phyloP scores from a whole-genome alignment of 2,888 invertebrate genomes.

The Cataglyphis albicans region DNA sequence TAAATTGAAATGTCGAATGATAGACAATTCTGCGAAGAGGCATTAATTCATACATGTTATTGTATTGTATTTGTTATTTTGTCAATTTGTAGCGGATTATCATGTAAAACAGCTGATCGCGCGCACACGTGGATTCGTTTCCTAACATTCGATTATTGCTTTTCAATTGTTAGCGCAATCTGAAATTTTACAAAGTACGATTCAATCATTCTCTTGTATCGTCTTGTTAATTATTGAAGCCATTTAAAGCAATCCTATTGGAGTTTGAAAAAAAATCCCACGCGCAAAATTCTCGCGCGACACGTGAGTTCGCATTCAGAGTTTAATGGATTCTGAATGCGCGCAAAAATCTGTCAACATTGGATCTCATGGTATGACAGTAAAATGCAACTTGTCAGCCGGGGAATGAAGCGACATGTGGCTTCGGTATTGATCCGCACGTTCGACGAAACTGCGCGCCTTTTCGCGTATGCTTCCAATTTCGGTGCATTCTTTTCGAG shows the following conservation, averaged over 20 bases:
- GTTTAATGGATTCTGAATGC: slow-evolving; percentile 53
- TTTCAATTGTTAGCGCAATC: not conserved
- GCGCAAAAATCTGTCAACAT: slow-evolving; percentile 41
- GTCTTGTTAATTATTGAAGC: not conserved
- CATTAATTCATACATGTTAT: not conserved
- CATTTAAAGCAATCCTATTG: not conserved
- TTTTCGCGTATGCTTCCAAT: slow-evolving; percentile 67
- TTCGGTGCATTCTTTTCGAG: slow-evolving; percentile 67
- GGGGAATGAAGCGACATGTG: slow-evolving; percentile 57
- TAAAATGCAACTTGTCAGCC: slow-evolving; percentile 63
- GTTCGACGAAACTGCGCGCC: slow-evolving; percentile 63
- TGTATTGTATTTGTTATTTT: not conserved
- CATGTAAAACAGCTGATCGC: not conserved
- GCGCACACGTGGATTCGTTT: not conserved
- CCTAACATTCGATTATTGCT: not conserved
- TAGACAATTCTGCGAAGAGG: slow-evolving; percentile 21
- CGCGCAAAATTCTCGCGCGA: slow-evolving; percentile 3
- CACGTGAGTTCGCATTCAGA: not conserved
- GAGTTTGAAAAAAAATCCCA: not conserved
- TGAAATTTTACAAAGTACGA: not conserved
- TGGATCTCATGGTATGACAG: slow-evolving; percentile 43
- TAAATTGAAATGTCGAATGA: slow-evolving; percentile 21
- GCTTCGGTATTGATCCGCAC: slow-evolving; percentile 75
- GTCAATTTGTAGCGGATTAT: not conserved
- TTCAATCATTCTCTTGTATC: not conserved